Percentiles rank a stretch among this genome's conserved stretches.
These are phyloP conservation scores for Agriopis marginaria DNA, from an alignment of 2,888 invertebrate genomes.

Conservation along the genomic window DNA sequence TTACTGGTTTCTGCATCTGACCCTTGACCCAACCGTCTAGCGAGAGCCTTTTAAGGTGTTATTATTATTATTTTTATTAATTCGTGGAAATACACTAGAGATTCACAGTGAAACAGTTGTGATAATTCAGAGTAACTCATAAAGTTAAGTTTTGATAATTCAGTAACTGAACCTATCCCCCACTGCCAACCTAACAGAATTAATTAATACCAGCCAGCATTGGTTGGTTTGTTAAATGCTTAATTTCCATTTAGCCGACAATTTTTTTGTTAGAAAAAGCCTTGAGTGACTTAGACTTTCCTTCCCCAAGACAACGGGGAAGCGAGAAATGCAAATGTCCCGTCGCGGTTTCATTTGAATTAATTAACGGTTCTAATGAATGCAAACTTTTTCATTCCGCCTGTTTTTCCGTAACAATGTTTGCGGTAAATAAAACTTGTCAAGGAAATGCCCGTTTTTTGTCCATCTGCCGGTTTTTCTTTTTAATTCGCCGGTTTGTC, in stretches of 20 bases:
- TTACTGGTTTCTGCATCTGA: too few species aligned
- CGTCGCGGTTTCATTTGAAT: conserved; percentile 85
- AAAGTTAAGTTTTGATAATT: too few species aligned
- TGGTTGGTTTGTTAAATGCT: conserved; percentile 78
- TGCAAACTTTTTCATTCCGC: conserved; percentile 79
- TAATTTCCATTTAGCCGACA: conserved; percentile 79
- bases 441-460: conserved; percentile 81
- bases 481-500: conserved; percentile 80
- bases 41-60: too few species aligned
- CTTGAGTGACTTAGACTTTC: conserved; percentile 73
- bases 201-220: conserved; percentile 80
- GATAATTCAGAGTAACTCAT: too few species aligned
- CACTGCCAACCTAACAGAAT: conserved; percentile 63
- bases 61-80: too few species aligned
- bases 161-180: background rate
- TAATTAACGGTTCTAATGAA: conserved; percentile 85
- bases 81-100: too few species aligned
- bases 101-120: too few species aligned
- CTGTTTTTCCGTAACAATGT: conserved; percentile 81
- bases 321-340: conserved; percentile 81
- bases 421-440: conserved; percentile 86
- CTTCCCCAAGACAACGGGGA: conserved; percentile 71
- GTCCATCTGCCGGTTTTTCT: conserved; percentile 76
- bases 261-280: conserved; percentile 64
- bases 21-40: too few species aligned